Percentiles rank a stretch among this genome's conserved stretches.
Evolutionary conservation across 2,113 vertebrate species (phyloP).

Genomic region (Oncorhynchus nerka): DNA sequence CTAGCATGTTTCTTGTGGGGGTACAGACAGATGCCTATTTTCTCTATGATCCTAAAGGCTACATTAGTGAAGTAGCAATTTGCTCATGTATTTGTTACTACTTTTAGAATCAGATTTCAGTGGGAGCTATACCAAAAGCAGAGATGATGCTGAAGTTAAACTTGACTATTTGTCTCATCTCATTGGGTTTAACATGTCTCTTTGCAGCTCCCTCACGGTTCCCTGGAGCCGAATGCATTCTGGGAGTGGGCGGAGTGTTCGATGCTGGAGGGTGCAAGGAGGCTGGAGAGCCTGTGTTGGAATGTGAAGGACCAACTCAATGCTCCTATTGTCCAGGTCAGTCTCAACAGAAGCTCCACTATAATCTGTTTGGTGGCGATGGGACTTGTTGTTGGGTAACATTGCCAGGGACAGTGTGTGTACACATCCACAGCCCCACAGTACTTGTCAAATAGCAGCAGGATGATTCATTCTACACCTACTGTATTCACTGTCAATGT

Average conservation of each 20-base stretch:
- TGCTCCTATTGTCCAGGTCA: conserved; percentile 74
- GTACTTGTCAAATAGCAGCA: background rate
- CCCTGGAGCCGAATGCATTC: conserved; percentile 74
- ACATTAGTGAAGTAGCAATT: background rate
- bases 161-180: background rate
- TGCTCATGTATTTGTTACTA: background rate
- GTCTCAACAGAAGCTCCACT: conserved; percentile 18
- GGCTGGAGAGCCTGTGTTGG: conserved; percentile 73
- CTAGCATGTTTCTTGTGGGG: too few relatives aligned
- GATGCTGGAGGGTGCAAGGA: conserved; percentile 62
- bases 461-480: background rate
- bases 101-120: background rate
- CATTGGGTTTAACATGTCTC: background rate
- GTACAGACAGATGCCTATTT: too few relatives aligned
- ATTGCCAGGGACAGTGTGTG: background rate
- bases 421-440: background rate
- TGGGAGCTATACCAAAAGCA: background rate
- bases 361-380: conserved; percentile 20
- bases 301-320: conserved; percentile 76
- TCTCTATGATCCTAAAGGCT: too few relatives aligned
- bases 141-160: background rate
- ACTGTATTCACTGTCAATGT: background rate
- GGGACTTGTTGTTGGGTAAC: conserved; percentile 5
- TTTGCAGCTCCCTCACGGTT: conserved; percentile 81
- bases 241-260: conserved; percentile 79